phyloP scores from a whole-genome alignment of 1,140 invertebrate species.

The Amyelois transitella region DNA sequence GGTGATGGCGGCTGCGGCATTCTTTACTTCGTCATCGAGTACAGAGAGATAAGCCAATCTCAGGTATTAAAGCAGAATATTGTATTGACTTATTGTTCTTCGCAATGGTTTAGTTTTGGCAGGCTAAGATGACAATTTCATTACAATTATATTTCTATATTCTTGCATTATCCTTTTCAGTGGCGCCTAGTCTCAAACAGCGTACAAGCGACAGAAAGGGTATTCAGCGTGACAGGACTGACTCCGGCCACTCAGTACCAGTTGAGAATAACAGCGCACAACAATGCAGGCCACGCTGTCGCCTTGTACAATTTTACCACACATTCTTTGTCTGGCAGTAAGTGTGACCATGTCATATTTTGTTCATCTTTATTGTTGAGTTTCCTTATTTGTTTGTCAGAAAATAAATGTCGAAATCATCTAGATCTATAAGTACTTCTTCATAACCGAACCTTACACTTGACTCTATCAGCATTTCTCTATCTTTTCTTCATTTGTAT shows the following conservation, averaged over 20 bases:
- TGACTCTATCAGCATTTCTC: too few relatives aligned
- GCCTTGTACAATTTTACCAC: constrained; percentile 92
- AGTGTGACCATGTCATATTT: too few relatives aligned
- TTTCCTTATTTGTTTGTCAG: too few relatives aligned
- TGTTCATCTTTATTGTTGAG: too few relatives aligned
- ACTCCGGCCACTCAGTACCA: constrained; percentile 90
- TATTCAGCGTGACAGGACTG: constrained; percentile 87
- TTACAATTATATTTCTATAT: not conserved
- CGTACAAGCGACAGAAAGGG: constrained; percentile 83
- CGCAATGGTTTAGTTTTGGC: too few relatives aligned
- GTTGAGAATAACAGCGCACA: constrained; percentile 90
- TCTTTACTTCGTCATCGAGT: constrained; percentile 90
- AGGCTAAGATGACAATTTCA: constrained; percentile 23
- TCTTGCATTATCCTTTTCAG: constrained; percentile 26
- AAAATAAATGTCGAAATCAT: too few relatives aligned
- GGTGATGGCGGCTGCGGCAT: constrained; percentile 92
- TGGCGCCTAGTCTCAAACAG: constrained; percentile 86
- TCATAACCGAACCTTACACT: too few relatives aligned
- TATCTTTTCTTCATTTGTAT: too few relatives aligned
- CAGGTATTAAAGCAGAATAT: too few relatives aligned
- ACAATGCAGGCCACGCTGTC: constrained; percentile 92
- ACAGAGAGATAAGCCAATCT: constrained; percentile 75
- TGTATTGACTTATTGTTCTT: too few relatives aligned
- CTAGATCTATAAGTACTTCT: too few relatives aligned
- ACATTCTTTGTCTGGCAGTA: constrained; percentile 83